Conservation (phyloP, 2,888 invertebrate genomes). For the Orgyia antiqua region DNA sequence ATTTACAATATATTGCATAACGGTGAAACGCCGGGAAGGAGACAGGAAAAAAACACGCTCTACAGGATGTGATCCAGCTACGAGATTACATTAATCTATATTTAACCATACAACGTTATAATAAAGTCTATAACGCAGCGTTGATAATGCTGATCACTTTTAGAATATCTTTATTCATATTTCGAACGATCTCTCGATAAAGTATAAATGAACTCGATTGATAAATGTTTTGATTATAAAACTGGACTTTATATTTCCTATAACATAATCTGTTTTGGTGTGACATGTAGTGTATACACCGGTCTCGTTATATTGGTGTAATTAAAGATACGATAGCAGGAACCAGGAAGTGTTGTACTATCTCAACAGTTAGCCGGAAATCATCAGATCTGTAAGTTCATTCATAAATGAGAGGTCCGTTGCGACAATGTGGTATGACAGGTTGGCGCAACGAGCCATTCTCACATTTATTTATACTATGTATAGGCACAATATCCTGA, state of each 20-base stretch:
- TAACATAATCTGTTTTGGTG: conserved; percentile 34
- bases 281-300: conserved; percentile 22
- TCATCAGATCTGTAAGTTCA: conserved; percentile 75
- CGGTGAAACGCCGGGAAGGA: conserved; percentile 77
- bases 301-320: conserved; percentile 64
- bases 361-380: conserved; percentile 78
- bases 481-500: conserved; percentile 38
- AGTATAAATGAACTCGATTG: conserved; percentile 58
- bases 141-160: conserved; percentile 50
- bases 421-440: conserved; percentile 68
- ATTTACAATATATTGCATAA: conserved; percentile 78
- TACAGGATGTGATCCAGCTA: conserved; percentile 62
- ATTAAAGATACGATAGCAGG: conserved; percentile 76
- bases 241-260: conserved; percentile 36
- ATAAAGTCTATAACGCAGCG: conserved; percentile 45
- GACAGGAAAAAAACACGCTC: conserved; percentile 69
- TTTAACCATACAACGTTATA: conserved; percentile 36
- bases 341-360: conserved; percentile 78
- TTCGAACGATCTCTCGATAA: conserved; percentile 71
- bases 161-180: conserved; percentile 75
- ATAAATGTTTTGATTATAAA: conserved; percentile 28
- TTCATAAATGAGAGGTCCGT: conserved; percentile 69
- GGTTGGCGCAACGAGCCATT: conserved; percentile 43
- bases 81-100: conserved; percentile 34
- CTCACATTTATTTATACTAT: conserved; percentile 45